A percentile compares a stretch with the other conserved stretches of the same genome.
Conservation (phyloP, 2,797 vertebrate genomes). For the Phoeniculus purpureus region DNA sequence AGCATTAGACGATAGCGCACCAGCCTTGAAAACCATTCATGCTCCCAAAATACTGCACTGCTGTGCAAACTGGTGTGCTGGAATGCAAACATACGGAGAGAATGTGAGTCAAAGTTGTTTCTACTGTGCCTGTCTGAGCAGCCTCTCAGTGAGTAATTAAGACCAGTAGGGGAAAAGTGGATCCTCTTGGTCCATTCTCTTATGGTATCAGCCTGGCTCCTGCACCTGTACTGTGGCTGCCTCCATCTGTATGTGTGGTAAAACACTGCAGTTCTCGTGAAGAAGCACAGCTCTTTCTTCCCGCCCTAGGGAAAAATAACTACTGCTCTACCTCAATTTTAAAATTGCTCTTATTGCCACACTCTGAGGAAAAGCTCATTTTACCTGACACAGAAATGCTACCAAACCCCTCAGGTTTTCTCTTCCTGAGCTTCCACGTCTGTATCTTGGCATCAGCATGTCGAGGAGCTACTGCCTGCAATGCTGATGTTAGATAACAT, state of each 20-base stretch:
- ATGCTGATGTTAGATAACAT: not conserved
- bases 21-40: accelerated
- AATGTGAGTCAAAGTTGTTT: not conserved
- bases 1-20: not conserved
- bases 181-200: not conserved
- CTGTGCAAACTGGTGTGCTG: not conserved
- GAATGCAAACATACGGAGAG: not conserved
- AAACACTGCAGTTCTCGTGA: not conserved
- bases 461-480: constrained; percentile 19
- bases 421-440: not conserved
- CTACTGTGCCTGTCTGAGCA: not conserved
- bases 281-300: not conserved
- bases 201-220: not conserved
- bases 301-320: not conserved
- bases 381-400: constrained; percentile 20
- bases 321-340: not conserved
- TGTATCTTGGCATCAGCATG: not conserved
- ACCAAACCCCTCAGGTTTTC: not conserved
- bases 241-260: too few relatives aligned
- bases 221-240: not conserved
- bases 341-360: not conserved
- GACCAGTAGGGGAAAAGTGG: not conserved
- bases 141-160: not conserved
- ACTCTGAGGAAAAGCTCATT: not conserved
- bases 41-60: accelerated